These are phyloP conservation scores for Drosophila pruinosa DNA, from an alignment of 1,140 invertebrate genomes.

Conservation along the genomic window DNA sequence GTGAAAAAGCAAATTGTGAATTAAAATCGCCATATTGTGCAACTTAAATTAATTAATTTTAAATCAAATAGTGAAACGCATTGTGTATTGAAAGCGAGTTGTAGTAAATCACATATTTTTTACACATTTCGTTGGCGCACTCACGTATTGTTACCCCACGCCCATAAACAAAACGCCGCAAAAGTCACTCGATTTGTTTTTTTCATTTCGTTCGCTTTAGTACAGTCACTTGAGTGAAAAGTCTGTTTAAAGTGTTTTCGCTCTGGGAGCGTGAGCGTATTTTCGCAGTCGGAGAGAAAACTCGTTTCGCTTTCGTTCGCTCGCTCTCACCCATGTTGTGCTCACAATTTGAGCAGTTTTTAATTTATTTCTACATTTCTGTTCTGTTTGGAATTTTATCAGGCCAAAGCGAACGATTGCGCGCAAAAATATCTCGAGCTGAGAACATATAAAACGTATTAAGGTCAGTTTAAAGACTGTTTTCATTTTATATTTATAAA, in stretches of 20 bases:
- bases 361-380: slow-evolving; percentile 26
- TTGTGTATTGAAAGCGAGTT: not conserved
- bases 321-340: too few relatives aligned
- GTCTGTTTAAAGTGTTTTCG: slow-evolving; percentile 14
- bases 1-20: slow-evolving; percentile 61
- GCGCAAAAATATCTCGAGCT: slow-evolving; percentile 61
- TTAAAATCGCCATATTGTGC: slow-evolving; percentile 69
- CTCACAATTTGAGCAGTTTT: slow-evolving; percentile 65
- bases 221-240: slow-evolving; percentile 76
- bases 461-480: slow-evolving; percentile 52
- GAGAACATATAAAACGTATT: slow-evolving; percentile 34
- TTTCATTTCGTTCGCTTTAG: slow-evolving; percentile 72
- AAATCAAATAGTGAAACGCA: not conserved
- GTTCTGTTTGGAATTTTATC: slow-evolving; percentile 77
- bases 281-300: slow-evolving; percentile 35
- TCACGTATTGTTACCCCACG: slow-evolving; percentile 50
- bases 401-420: slow-evolving; percentile 49
- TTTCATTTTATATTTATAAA: slow-evolving; percentile 4
- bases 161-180: slow-evolving; percentile 79
- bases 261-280: slow-evolving; percentile 16
- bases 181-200: slow-evolving; percentile 59
- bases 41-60: slow-evolving; percentile 5
- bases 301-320: slow-evolving; percentile 45
- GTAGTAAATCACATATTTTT: slow-evolving; percentile 5
- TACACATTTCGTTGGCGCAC: slow-evolving; percentile 13